These are phyloP conservation scores for Lontra canadensis DNA, from an alignment of 2,113 vertebrate genomes.

Conservation along the genomic window DNA sequence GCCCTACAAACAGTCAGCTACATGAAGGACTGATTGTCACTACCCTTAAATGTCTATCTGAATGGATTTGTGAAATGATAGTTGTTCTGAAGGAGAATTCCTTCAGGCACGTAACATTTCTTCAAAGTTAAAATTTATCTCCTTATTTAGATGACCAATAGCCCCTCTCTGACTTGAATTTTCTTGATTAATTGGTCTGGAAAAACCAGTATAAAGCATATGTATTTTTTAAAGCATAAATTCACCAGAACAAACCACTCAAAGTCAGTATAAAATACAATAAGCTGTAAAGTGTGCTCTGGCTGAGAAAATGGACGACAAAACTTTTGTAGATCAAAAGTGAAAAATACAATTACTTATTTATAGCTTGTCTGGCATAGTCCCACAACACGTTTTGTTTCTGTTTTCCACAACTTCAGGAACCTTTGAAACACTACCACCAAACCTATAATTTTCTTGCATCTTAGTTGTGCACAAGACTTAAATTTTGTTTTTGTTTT, in stretches of 20 bases:
- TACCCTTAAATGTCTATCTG: slow-evolving; percentile 75
- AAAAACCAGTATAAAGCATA: background rate
- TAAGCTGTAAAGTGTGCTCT: slow-evolving; percentile 3
- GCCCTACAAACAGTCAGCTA: slow-evolving; percentile 67
- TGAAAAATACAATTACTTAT: slow-evolving; percentile 73
- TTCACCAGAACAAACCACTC: background rate
- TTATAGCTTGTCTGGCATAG: slow-evolving; percentile 51
- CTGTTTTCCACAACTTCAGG: slow-evolving; percentile 51
- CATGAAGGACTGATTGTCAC: slow-evolving; percentile 78
- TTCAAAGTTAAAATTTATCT: slow-evolving; percentile 65
- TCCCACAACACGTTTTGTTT: slow-evolving; percentile 41
- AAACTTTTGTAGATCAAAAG: slow-evolving; percentile 63
- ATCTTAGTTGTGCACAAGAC: background rate
- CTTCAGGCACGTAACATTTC: slow-evolving; percentile 56
- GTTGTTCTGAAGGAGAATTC: slow-evolving; percentile 63
- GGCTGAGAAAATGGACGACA: slow-evolving; percentile 14
- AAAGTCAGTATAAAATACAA: slow-evolving; percentile 11
- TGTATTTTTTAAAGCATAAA: slow-evolving; percentile 38
- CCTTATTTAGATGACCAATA: background rate
- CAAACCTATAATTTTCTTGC: background rate
- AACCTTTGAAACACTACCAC: slow-evolving; percentile 34
- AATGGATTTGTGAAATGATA: slow-evolving; percentile 75
- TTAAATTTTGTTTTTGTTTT: background rate
- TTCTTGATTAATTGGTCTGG: slow-evolving; percentile 40
- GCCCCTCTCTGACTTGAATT: slow-evolving; percentile 36